Base-by-base conservation (phyloP, 2,888 invertebrate species). In the Pseudanteris insignis region DNA sequence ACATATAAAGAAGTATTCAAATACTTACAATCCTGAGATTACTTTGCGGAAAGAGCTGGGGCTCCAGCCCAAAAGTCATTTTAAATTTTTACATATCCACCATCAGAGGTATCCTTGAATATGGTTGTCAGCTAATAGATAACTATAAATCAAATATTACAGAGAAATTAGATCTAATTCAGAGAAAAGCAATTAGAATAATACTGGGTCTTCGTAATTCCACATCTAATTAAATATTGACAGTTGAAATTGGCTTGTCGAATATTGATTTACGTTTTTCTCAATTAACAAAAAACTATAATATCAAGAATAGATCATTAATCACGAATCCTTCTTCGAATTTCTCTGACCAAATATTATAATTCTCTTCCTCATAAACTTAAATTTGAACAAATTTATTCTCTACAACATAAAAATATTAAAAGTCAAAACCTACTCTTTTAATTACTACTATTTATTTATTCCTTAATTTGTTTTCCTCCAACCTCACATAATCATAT, bases 51-150 rank as follows among this genome's bases (percentile, higher is more conserved):
- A 55, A 38, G 14, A 9, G 32, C 5, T 55, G 47, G 55, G 34
- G 55, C 7, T 40, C 55, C 3, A 12, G 47, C 14, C 55, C 55
- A 9, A 55, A 28, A 41, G 8, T 28, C 0, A 33, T 55, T 34
- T 6, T 38, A 6, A 34, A 7, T 7, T 46, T 55, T 6, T 47
- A 46, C n/a, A 54, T 9, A n/a, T 5, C 33, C 0, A 26, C 32
- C 5, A 28, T 46, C 0, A 3, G 46, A 15, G 2, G n/a, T 2
- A 15, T 21, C 1, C 0, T 54, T 2, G 54, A 44, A 33, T 46
- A 44, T 25, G 21, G 14, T 1, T 9, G 10, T 2, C 37, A 38
- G 15, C 21, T 38, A 1, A 1, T 38, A 0, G 48, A 38, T 12
- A 13, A 7, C 9, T 15, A 3, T 7, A 37, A 37, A 6, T 0